Base-by-base conservation (phyloP, 2,113 vertebrate species). In the Hirundichthys speculiger region DNA sequence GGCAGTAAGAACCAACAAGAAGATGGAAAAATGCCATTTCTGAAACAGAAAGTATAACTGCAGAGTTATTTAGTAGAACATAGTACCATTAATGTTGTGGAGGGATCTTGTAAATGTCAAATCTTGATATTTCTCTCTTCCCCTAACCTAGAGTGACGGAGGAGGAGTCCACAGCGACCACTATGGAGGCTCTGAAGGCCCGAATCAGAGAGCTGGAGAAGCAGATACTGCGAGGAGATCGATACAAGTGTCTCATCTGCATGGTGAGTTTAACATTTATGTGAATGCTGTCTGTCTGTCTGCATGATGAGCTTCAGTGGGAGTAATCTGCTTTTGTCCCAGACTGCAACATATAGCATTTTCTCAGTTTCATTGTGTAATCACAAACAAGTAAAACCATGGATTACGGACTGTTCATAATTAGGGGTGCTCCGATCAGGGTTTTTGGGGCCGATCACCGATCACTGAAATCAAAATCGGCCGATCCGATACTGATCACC, bases 231-330 rank as follows among this genome's bases (percentile, higher is more conserved):
- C 92, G 98, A 90, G 98, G 97, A 80, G 97, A 99, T 92, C 92
- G 96, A 75, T 99, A 98, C 94, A 99, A 99, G 94, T 99, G 98
- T 95, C 96, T 99, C 92, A 99, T 99, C 92, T 99, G 98, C 92
- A 99, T 99, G 98, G 98, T 99, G 90, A 95, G 96, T 89, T 72
- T 49, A 8, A 22, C 22, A 1, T 39, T 38, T 6, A 30, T 52
- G 2, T 14, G 43, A 55, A 3, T 19, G 43, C 15, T 45, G 18
- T 13, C 10, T 34, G 24, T 27, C 5, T 25, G 30, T 20, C 13
- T 22, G 42, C 55, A 48, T 22, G 13, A 13, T 12, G 11, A 0
- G 5, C n/a, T 20, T 27, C 2, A 39, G 20, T 12, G 22, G 15
- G 16, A 34, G 30, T 34, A 34, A 34, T 27, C 20, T 20, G 19